phyloP scores from a whole-genome alignment of 2,888 invertebrate species.

The Athalia cordata region DNA sequence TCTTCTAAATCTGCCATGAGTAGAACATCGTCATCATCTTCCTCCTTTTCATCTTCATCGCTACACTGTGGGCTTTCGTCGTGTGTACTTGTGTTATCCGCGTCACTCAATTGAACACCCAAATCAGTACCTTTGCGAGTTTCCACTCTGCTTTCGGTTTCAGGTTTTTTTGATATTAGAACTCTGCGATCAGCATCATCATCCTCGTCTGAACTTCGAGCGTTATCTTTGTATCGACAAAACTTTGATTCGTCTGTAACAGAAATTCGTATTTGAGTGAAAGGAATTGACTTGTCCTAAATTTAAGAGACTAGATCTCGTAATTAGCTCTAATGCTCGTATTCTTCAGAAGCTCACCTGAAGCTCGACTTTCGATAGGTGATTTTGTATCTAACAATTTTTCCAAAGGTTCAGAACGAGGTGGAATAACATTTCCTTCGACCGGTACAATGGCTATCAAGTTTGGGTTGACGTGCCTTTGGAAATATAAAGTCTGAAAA shows the following conservation, averaged over 20 bases:
- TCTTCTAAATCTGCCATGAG: constrained; percentile 72
- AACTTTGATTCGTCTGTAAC: constrained; percentile 72
- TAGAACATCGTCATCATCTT: constrained; percentile 68
- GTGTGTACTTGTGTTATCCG: constrained; percentile 58
- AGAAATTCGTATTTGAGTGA: constrained; percentile 33
- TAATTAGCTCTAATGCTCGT: constrained; percentile 44
- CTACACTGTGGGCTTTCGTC: constrained; percentile 53
- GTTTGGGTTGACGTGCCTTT: constrained; percentile 72
- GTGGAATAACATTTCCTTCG: constrained; percentile 58
- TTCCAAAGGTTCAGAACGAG: neutral
- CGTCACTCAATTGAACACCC: constrained; percentile 51
- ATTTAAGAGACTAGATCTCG: constrained; percentile 9
- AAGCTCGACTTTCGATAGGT: constrained; percentile 36
- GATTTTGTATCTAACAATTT: neutral
- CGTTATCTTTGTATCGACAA: constrained; percentile 74
- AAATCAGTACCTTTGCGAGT: constrained; percentile 50
- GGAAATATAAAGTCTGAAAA: constrained; percentile 63
- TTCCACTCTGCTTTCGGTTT: constrained; percentile 47
- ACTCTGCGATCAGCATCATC: constrained; percentile 56
- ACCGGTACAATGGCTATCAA: constrained; percentile 75
- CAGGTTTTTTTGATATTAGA: constrained; percentile 31
- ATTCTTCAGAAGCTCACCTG: constrained; percentile 29
- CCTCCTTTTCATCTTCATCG: constrained; percentile 60
- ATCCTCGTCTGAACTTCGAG: constrained; percentile 72
- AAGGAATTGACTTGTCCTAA: neutral